These are phyloP conservation scores for Chalcosyrphus nemorum DNA, from an alignment of 2,888 invertebrate genomes.

Conservation along the genomic window DNA sequence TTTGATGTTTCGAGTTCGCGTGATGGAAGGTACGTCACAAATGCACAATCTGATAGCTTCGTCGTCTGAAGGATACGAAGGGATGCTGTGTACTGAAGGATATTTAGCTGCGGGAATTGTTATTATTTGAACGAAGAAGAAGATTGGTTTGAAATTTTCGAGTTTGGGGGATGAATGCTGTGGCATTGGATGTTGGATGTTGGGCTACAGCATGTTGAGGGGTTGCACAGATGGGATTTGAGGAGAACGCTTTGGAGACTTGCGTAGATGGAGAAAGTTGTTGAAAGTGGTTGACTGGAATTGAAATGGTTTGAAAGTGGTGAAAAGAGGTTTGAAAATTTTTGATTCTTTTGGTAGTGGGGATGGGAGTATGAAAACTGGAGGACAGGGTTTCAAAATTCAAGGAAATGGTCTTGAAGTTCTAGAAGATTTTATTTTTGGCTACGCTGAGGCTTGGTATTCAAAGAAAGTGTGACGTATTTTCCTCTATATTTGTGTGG, in stretches of 20 bases:
- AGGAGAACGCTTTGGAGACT: constrained; percentile 31
- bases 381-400: too few species aligned
- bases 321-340: not conserved
- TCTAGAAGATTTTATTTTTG: too few species aligned
- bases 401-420: too few species aligned
- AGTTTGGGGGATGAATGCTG: constrained; percentile 9
- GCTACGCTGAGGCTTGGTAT: too few species aligned
- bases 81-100: constrained; percentile 61
- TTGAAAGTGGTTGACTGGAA: not conserved
- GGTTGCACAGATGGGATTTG: not conserved
- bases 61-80: constrained; percentile 56
- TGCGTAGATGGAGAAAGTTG: constrained; percentile 4
- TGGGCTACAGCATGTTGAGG: not conserved
- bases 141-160: constrained; percentile 35
- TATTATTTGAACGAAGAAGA: constrained; percentile 41
- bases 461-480: too few species aligned
- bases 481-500: too few species aligned
- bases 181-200: not conserved
- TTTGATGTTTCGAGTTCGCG: constrained; percentile 35
- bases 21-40: constrained; percentile 2
- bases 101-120: constrained; percentile 29
- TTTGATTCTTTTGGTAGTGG: not conserved
- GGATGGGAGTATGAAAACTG: too few species aligned
- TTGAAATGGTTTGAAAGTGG: constrained; percentile 3
- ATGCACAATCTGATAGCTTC: constrained; percentile 26